Evolutionary conservation across 2,797 vertebrate species (phyloP).

Genomic region (Poeciliopsis infans): DNA sequence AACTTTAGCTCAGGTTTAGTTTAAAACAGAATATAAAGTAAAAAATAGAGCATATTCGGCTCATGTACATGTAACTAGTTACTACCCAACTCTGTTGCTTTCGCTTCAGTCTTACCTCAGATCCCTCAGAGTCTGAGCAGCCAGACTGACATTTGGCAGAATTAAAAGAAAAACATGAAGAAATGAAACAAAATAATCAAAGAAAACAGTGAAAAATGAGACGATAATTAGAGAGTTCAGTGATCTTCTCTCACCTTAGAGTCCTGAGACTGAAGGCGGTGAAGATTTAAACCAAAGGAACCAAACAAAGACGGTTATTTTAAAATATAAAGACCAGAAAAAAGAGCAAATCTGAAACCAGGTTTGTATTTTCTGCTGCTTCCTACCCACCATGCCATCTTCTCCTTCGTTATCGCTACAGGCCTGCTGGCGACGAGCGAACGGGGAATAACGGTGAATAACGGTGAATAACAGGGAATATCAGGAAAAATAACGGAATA

Average conservation of each 20-base stretch:
- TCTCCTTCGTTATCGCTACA: conserved; percentile 67
- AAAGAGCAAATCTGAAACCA: background rate
- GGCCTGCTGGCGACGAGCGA: conserved; percentile 44
- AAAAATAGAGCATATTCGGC: too few species aligned
- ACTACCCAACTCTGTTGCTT: too few species aligned
- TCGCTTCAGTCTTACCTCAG: conserved; percentile 67
- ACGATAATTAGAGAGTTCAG: background rate
- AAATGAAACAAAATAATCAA: background rate
- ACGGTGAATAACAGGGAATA: too few species aligned
- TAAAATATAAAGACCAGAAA: background rate
- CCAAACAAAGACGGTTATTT: conserved; percentile 16
- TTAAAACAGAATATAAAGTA: too few species aligned
- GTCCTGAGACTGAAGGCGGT: conserved; percentile 51
- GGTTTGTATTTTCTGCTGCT: background rate
- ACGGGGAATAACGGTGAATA: too few species aligned
- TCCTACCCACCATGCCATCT: conserved; percentile 75
- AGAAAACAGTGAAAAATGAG: background rate
- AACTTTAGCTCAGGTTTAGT: background rate
- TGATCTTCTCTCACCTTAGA: conserved; percentile 52
- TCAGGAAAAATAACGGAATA: too few species aligned
- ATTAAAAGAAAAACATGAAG: background rate
- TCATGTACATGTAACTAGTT: too few species aligned
- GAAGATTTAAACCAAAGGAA: background rate
- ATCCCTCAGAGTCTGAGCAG: conserved; percentile 74
- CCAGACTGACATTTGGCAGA: conserved; percentile 55